A percentile compares a stretch with the other conserved stretches of the same genome.
phyloP scores from a whole-genome alignment of 1,140 invertebrate genomes.

The Cherax destructor region DNA sequence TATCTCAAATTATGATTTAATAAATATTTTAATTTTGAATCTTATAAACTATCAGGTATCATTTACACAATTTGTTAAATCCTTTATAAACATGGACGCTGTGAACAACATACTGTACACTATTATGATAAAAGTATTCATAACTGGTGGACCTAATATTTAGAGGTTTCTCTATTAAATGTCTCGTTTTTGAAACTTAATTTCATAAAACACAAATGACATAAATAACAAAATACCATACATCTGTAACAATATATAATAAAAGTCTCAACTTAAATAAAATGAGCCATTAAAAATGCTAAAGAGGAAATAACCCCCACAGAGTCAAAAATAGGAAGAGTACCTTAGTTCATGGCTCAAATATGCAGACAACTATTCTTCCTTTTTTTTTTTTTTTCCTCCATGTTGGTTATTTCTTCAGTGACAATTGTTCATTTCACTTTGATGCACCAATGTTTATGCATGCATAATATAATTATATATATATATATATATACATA shows the following conservation, averaged over 20 bases:
- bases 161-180: not conserved
- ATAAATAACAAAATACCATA: not conserved
- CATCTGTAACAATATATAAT: not conserved
- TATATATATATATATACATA: no score
- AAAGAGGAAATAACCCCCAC: no score
- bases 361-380: no score
- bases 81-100: not conserved
- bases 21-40: not conserved
- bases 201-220: not conserved
- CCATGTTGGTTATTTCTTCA: no score
- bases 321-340: no score
- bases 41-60: conserved; percentile 24
- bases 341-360: no score
- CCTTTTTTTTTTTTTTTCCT: no score
- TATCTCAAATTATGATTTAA: not conserved
- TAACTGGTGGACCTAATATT: not conserved
- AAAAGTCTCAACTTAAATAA: not conserved
- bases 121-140: not conserved
- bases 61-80: not conserved
- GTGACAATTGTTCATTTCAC: no score
- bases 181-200: not conserved
- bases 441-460: no score
- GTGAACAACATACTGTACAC: not conserved
- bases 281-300: not conserved
- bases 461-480: no score